Percentiles rank a stretch among this genome's conserved stretches.
phyloP scores from a whole-genome alignment of 2,113 vertebrate genomes.

The Mixornis gularis region DNA sequence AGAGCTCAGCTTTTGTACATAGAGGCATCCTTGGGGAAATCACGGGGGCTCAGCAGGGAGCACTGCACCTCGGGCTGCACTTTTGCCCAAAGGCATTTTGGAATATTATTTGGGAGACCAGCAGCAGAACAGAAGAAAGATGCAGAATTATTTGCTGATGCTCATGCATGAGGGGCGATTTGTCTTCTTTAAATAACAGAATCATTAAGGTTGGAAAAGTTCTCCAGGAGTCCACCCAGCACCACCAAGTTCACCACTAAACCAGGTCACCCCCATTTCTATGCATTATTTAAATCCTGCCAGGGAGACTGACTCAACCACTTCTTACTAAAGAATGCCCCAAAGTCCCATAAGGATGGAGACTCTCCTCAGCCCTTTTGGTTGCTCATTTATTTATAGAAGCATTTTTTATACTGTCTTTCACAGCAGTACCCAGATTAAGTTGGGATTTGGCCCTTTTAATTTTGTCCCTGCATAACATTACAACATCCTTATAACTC shows the following conservation, averaged over 20 bases:
- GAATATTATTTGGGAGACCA: constrained; percentile 47
- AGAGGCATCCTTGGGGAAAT: neutral
- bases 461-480: neutral
- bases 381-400: neutral
- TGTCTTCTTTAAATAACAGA: neutral
- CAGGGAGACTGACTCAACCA: neutral
- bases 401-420: neutral
- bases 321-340: neutral
- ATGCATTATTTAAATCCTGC: neutral
- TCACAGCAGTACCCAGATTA: neutral
- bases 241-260: neutral
- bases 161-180: neutral
- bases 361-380: neutral
- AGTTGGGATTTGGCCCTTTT: neutral
- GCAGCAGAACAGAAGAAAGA: neutral
- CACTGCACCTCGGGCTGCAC: neutral
- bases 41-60: neutral
- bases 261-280: neutral
- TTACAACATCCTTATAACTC: neutral
- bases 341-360: neutral
- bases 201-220: neutral
- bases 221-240: neutral
- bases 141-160: neutral
- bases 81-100: neutral
- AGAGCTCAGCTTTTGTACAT: neutral